Base-by-base conservation (phyloP, 2,113 vertebrate species). In the Microcebus murinus region DNA sequence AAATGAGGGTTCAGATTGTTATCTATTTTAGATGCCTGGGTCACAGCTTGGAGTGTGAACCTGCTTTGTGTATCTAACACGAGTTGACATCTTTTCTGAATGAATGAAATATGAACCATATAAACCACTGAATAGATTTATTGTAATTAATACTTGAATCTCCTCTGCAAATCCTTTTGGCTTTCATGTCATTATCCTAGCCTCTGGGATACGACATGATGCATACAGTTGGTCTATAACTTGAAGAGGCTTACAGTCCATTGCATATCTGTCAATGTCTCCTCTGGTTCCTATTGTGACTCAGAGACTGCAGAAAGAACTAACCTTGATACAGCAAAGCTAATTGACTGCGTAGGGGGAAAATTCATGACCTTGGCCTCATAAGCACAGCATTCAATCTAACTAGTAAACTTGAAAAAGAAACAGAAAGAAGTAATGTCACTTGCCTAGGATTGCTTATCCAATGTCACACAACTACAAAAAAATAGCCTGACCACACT, bases 51-150 rank as follows among this genome's bases (percentile, higher is more conserved):
- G 3, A 68, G 13, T 48, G 4, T 36, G 45, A 94, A 48, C 50
- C 39, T 79, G 13, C 9, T 77, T 25, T 81, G 80, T 84, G n/a
- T 67, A 29, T 52, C 57, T 10, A 86, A 11, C 13, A 73, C 34
- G 39, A 83, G 27, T 21, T n/a, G 57, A 71, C 6, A 12, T 45
- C 6, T 25, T 42, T 13, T 76, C 80, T 84, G 77, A 91, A 86
- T 85, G 50, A 95, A 81, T 88, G 52, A 94, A 95, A 73, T 45
- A n/a, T 21, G 76, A 92, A 83, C 55, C 81, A 52, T 15, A 48
- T 23, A 61, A 95, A 48, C 52, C 8, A 57, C 8, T 15, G 48
- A 82, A 55, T 70, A 94, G 12, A 63, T 36, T 57, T 31, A n/a
- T 29, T 85, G 4, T 48, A 83, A 45, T 92, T 67, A 88, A 83